Base-by-base conservation (phyloP, 2,888 invertebrate genomes). In the Kuschelorhynchus macadamiae region DNA sequence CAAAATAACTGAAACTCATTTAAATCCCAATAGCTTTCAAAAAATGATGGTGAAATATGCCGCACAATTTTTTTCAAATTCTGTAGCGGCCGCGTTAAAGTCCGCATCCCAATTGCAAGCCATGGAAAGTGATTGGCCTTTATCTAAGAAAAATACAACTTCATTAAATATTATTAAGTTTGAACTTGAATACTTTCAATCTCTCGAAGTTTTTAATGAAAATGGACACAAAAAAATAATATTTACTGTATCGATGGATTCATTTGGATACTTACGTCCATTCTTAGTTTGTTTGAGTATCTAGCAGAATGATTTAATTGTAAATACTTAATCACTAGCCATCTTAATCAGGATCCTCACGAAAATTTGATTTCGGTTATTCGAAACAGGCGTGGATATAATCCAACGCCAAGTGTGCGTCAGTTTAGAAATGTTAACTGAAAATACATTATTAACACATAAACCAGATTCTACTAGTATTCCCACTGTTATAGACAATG, bases 331-430 rank as follows among this genome's bases (percentile, higher is more conserved):
- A 2, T 39, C 1, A 39, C 39, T 1, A 12, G n/a, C 12, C 39
- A 39, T 39, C 12, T 39, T 1, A 39, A 39, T 39, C 39, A 56
- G 44, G 56, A 56, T 56, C 42, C 56, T 16, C 42, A 42, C 3
- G 42, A 56, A 25, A 56, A 56, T 56, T 42, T 56, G 12, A 42
- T 56, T 56, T 56, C 56, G n/a, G 42, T 56, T 8, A 11, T 18
- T 8, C 16, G 56, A 14, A 44, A 41, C 44, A 41, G 44, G 16
- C 2, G 56, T 44, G 44, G 56, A 42, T 56, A 56, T 36, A 42
- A 56, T 56, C 42, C 56, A 44, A 53, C 14, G 3, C 52, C 52
- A 11, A 16, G 17, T 46, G 46, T 46, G 5, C 36, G 11, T 1
- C 36, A 53, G 18, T 53, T 53, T 17, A 16, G 53, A 36, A 36